Conservation (phyloP, 2,113 vertebrate genomes). For the Acrocephalus kingi region DNA sequence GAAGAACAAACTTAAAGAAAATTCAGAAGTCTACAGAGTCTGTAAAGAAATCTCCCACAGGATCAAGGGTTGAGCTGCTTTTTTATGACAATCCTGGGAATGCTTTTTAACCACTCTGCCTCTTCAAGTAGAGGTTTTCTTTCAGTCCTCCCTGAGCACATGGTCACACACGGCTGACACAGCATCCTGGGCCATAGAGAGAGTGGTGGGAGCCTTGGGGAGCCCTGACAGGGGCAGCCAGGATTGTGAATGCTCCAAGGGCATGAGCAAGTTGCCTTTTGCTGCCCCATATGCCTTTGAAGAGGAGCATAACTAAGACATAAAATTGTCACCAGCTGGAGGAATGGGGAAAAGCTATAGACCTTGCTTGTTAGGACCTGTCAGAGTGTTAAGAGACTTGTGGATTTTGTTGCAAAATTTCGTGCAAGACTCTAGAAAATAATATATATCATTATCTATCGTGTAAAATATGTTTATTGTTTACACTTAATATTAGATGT, state of each 20-base stretch:
- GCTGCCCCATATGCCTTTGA: fast-evolving
- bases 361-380: background rate
- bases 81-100: background rate
- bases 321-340: background rate
- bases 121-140: background rate
- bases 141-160: background rate
- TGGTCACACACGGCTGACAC: background rate
- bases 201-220: background rate
- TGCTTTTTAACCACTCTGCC: background rate
- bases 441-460: background rate
- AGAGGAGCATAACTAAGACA: background rate
- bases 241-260: background rate
- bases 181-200: background rate
- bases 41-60: background rate
- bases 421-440: background rate
- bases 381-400: background rate
- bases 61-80: background rate
- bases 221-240: too few relatives aligned
- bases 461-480: background rate
- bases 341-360: background rate
- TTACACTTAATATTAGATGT: background rate
- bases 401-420: background rate
- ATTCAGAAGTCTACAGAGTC: background rate
- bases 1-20: background rate
- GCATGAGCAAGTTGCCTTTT: background rate